Evolutionary conservation across 2,797 vertebrate species (phyloP).

Genomic region (Schizopygopsis pylzovi): DNA sequence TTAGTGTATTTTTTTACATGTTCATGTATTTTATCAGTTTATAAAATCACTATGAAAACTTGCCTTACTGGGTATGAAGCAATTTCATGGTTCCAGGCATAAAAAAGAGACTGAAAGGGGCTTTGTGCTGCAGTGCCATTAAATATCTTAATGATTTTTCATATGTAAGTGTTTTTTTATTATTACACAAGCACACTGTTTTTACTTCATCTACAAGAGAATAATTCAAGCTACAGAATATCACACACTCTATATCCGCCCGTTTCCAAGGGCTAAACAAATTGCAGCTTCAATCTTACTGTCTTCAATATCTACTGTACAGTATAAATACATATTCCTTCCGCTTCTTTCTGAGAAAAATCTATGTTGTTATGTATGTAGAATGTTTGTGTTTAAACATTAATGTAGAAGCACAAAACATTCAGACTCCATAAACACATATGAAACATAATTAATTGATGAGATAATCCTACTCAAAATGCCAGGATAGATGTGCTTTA

Average conservation of each 20-base stretch:
- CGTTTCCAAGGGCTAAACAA: not conserved
- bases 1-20: not conserved
- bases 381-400: too few relatives aligned
- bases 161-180: not conserved
- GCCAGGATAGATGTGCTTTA: not conserved
- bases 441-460: not conserved
- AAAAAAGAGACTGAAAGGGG: not conserved
- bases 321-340: not conserved
- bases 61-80: not conserved
- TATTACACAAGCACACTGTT: not conserved
- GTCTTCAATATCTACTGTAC: conserved; percentile 1
- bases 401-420: not conserved
- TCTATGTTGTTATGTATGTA: not conserved
- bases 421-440: not conserved
- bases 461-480: not conserved
- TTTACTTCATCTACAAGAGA: not conserved
- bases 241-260: not conserved
- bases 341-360: not conserved
- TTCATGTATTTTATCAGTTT: not conserved
- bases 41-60: too few relatives aligned
- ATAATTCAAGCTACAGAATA: conserved; percentile 12
- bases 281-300: conserved; percentile 2
- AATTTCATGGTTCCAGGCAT: not conserved
- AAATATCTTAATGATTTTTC: not conserved
- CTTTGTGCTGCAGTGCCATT: not conserved